Conservation (phyloP, 2,888 invertebrate genomes). For the Leucophora obtusa region DNA sequence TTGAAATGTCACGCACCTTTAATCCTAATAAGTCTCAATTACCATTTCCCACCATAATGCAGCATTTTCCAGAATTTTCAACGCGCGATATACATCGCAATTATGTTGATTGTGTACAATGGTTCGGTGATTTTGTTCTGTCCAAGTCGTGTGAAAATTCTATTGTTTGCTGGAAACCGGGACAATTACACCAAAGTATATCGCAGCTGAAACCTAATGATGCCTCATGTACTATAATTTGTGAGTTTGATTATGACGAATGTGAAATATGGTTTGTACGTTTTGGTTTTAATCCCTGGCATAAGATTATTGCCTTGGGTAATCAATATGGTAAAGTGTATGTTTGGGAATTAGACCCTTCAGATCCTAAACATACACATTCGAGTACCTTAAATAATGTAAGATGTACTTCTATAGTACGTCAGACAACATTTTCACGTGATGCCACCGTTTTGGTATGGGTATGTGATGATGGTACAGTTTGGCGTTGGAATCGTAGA, state of each 20-base stretch:
- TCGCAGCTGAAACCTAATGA: slow-evolving; percentile 86
- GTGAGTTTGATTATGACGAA: slow-evolving; percentile 94
- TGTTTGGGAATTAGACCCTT: slow-evolving; percentile 95
- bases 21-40: slow-evolving; percentile 87
- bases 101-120: slow-evolving; percentile 98
- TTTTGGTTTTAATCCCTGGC: slow-evolving; percentile 94
- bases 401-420: slow-evolving; percentile 91
- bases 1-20: slow-evolving; percentile 90
- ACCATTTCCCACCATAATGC: slow-evolving; percentile 93
- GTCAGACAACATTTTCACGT: slow-evolving; percentile 94
- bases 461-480: slow-evolving; percentile 96
- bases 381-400: slow-evolving; percentile 90
- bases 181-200: slow-evolving; percentile 86
- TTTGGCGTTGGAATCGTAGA: slow-evolving; percentile 94
- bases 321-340: slow-evolving; percentile 96
- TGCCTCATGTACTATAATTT: slow-evolving; percentile 89
- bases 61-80: slow-evolving; percentile 97
- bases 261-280: slow-evolving; percentile 99
- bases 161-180: slow-evolving; percentile 98
- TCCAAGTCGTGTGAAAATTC: slow-evolving; percentile 98
- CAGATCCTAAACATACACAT: slow-evolving; percentile 89
- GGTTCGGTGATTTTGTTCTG: slow-evolving; percentile 96
- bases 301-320: slow-evolving; percentile 95
- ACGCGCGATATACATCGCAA: slow-evolving; percentile 98
- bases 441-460: slow-evolving; percentile 93